Percentiles rank a stretch among this genome's conserved stretches.
Conservation (phyloP, 1,140 invertebrate genomes). For the Drosophila orena region DNA sequence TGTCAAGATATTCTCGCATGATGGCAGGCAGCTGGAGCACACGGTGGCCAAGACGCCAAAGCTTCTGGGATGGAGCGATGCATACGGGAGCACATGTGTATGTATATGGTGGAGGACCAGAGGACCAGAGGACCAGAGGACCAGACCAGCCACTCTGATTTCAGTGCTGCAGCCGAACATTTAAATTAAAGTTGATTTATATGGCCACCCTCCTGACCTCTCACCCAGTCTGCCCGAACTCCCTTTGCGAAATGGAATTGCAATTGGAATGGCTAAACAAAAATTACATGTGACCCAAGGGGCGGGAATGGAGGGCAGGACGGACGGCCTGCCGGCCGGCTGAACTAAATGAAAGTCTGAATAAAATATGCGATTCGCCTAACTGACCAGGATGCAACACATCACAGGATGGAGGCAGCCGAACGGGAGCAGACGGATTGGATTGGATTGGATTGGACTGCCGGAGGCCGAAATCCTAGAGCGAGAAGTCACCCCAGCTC, state of each 20-base stretch:
- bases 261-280: slow-evolving; percentile 71
- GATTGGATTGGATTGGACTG: slow-evolving; percentile 7
- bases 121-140: too few relatives aligned
- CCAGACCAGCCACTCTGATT: slow-evolving; percentile 15
- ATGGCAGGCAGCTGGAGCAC: not conserved
- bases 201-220: slow-evolving; percentile 18
- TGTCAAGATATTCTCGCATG: slow-evolving; percentile 5
- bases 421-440: slow-evolving; percentile 32
- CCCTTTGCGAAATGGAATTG: slow-evolving; percentile 54
- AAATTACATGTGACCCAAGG: slow-evolving; percentile 56
- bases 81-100: not conserved
- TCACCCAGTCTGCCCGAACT: not conserved
- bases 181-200: slow-evolving; percentile 82
- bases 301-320: not conserved
- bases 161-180: slow-evolving; percentile 48
- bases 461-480: slow-evolving; percentile 26
- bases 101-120: not conserved
- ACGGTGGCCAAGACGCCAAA: not conserved
- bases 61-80: not conserved
- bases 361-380: slow-evolving; percentile 68
- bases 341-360: slow-evolving; percentile 61
- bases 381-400: slow-evolving; percentile 64
- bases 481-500: not conserved
- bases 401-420: not conserved
- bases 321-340: not conserved